Evolutionary conservation across 1,140 invertebrate species (phyloP).

Genomic region (Cheumatopsyche charites): DNA sequence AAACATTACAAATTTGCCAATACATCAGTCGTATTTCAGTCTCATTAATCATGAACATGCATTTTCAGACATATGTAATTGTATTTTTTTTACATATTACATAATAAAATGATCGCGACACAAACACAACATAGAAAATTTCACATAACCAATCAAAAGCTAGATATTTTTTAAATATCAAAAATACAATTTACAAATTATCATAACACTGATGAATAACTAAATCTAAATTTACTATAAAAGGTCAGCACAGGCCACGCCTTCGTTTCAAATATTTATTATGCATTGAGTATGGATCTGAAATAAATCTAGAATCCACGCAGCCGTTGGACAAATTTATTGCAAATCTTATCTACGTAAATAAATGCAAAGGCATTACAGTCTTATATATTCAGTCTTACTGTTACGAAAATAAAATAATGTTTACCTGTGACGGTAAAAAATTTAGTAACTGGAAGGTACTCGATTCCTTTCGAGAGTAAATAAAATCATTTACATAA

Average conservation of each 20-base stretch:
- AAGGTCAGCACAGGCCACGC: conserved; percentile 3
- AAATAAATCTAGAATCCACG: not conserved
- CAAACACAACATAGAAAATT: conserved; percentile 49
- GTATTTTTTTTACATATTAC: conserved; percentile 3
- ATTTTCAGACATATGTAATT: conserved; percentile 2
- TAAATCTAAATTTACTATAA: conserved; percentile 25
- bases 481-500: conserved; percentile 44
- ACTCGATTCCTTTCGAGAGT: conserved; percentile 7
- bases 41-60: conserved; percentile 34
- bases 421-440: conserved; percentile 25
- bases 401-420: conserved; percentile 47
- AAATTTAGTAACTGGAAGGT: conserved; percentile 41
- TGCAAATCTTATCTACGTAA: conserved; percentile 43
- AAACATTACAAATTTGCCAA: not conserved
- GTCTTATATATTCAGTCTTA: conserved; percentile 48
- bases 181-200: conserved; percentile 47
- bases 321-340: conserved; percentile 4
- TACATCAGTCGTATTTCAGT: conserved; percentile 30
- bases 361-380: conserved; percentile 46
- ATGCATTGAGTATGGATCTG: too few species aligned
- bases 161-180: conserved; percentile 50
- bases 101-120: conserved; percentile 41
- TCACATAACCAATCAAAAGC: conserved; percentile 47
- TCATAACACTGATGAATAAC: conserved; percentile 21
- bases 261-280: not conserved